Evolutionary conservation across 2,113 vertebrate genomes (phyloP).

Genomic region (Diphyllodes magnificus): DNA sequence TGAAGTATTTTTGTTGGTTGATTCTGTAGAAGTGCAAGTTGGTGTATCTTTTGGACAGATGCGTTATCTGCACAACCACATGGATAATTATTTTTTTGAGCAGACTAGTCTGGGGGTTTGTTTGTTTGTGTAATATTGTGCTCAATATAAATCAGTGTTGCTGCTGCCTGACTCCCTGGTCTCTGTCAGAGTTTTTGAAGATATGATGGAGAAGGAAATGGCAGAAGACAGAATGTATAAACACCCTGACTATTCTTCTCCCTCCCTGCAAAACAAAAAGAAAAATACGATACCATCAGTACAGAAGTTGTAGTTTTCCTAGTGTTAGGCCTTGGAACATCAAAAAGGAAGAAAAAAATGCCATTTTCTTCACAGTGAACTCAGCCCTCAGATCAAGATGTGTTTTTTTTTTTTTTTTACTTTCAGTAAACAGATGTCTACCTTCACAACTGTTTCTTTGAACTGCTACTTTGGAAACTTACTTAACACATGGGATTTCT

Average conservation of each 20-base stretch:
- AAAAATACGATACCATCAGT: not conserved
- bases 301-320: not conserved
- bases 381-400: not conserved
- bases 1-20: not conserved
- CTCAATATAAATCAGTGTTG: not conserved
- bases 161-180: not conserved
- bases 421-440: not conserved
- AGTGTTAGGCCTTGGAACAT: not conserved
- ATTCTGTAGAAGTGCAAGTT: not conserved
- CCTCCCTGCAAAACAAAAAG: not conserved
- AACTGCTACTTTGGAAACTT: not conserved
- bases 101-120: not conserved
- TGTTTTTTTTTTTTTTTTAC: not conserved
- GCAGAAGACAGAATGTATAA: not conserved
- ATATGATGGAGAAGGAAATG: not conserved
- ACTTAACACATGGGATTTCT: not conserved
- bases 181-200: not conserved
- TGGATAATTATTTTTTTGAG: not conserved
- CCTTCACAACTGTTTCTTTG: not conserved
- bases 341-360: not conserved
- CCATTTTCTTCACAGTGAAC: not conserved
- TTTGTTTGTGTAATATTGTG: not conserved
- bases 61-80: not conserved
- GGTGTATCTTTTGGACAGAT: not conserved
- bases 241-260: not conserved